Evolutionary conservation across 2,888 invertebrate genomes (phyloP), one percentile per base, ranked within the genome.

Genomic region (Trachelus iudaicus): DNA sequence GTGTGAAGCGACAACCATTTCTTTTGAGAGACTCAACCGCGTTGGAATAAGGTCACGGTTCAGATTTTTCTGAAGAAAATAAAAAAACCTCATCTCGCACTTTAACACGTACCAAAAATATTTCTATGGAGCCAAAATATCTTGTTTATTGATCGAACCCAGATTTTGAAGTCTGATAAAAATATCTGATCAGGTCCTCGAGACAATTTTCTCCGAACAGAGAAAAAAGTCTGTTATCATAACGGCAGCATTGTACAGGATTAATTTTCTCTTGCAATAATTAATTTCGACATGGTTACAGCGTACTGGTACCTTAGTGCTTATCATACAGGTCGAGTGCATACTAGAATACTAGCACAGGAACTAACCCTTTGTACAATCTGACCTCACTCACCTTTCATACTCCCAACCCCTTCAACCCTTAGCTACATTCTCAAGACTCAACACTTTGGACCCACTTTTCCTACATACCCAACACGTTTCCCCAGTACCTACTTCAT

Each of bases 251-350:
- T 23, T 23, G 40, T 23, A 2, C 23, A 23, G 23, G 1, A 56
- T 81, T 77, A 77, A 73, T 79, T 81, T 83, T 83, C 77, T 80
- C 82, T 71, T 79, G 79, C 81, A 82, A 84, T 85, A 86, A 87
- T 87, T 86, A 86, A 84, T 82, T 85, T 84, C 83, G 85, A 87
- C 83, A 81, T 80, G 80, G 81, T 74, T 69, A 78, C 75, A 40
- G 77, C 80, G 75, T 73, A 76, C 77, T 79, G 77, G 80, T 78
- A 76, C 78, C 78, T 76, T 79, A 77, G 83, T 82, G 83, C 85
- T 85, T 83, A 82, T 83, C 83, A 85, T 81, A 37, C 79, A 84
- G 85, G 83, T 85, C 83, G 86, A 85, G 86, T 84, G 78, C 82
- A 77, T 80, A 81, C 83, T 84, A 56, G 81, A 85, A 85, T 15